Evolutionary conservation across 2,113 vertebrate species (phyloP), one percentile per base, ranked within the genome.

Genomic region (Takifugu bimaculatus): DNA sequence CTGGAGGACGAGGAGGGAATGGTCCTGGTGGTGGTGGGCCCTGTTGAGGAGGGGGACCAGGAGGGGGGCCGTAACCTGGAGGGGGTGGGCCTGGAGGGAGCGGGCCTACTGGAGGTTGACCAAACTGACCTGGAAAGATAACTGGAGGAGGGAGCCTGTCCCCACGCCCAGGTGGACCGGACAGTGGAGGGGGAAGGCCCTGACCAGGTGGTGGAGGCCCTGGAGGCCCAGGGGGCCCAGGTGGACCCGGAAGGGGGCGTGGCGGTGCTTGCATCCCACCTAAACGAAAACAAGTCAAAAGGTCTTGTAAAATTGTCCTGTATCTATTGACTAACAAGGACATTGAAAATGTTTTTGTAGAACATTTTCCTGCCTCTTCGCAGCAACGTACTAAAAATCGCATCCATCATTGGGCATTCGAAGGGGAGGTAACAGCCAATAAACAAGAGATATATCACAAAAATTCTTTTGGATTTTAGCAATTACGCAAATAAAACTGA

Each of bases 91-190:
- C 95, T 69, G 97, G 97, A 57, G 95, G 95, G 77, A 98, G 90
- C 0, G 95, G 97, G 63, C 96, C 96, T 53, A 99, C 77, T 2
- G 95, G 95, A 75, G 96, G 96, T 63, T 99, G 97, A 68, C 95
- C 96, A 85, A 98, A 98, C 71, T 98, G 96, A 87, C 95, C 95
- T 79, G 95, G 94, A 90, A 98, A 98, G 71, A 98, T 88, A 86
- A 98, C 96, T 59, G 97, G 97, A 39, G 96, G 97, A 87, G 96
- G 97, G 57, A 92, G 97, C 65, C 96, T 94, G 82, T 99, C 97
- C 44, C 96, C 94, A 84, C 96, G 92, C 85, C 93, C 96, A 65
- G 96, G 97, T 80, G 96, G 96, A 54, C 95, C 97, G 68, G 93
- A 85, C 48, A 98, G 85, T 50, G 94, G 95, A 81, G 93, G 97